Percentiles rank a stretch among this genome's conserved stretches.
Evolutionary conservation across 1,140 invertebrate genomes (phyloP).

Genomic region (Brachionus plicatilis): DNA sequence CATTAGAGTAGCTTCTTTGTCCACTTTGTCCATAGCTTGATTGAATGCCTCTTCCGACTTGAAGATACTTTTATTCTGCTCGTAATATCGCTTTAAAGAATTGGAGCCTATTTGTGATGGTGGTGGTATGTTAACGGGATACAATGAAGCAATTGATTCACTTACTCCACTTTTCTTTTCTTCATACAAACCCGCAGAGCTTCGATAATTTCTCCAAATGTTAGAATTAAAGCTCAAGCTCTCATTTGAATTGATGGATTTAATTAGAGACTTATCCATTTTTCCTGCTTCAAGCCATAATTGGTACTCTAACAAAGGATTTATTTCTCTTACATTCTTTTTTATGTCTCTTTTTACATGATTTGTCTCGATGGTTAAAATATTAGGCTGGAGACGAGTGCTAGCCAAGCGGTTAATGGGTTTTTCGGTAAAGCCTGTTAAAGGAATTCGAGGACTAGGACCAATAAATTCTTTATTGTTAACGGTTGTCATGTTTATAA

Average conservation of each 20-base stretch:
- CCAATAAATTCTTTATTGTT: neutral
- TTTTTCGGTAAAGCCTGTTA: slow-evolving; percentile 51
- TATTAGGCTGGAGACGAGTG: slow-evolving; percentile 45
- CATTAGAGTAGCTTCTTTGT: slow-evolving; percentile 47
- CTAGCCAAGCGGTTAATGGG: slow-evolving; percentile 47
- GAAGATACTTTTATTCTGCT: slow-evolving; percentile 45
- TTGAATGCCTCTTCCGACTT: neutral
- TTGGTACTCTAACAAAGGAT: slow-evolving; percentile 47
- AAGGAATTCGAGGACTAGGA: neutral
- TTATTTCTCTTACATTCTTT: slow-evolving; percentile 45
- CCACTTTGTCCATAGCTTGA: slow-evolving; percentile 47
- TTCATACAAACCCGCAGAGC: slow-evolving; percentile 48
- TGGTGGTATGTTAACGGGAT: slow-evolving; percentile 52
- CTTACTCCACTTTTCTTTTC: slow-evolving; percentile 48
- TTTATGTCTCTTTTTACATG: slow-evolving; percentile 48
- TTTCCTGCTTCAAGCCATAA: slow-evolving; percentile 55
- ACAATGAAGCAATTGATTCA: slow-evolving; percentile 51
- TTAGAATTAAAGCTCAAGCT: slow-evolving; percentile 49
- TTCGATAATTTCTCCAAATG: slow-evolving; percentile 53
- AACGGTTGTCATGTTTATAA: neutral
- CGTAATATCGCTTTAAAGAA: slow-evolving; percentile 46
- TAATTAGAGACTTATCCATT: slow-evolving; percentile 47
- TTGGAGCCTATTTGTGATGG: slow-evolving; percentile 50
- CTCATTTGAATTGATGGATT: slow-evolving; percentile 45
- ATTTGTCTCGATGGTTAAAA: slow-evolving; percentile 51